These are phyloP conservation scores for Tetragonula carbonaria DNA, from an alignment of 2,888 invertebrate species.

Conservation along the genomic window DNA sequence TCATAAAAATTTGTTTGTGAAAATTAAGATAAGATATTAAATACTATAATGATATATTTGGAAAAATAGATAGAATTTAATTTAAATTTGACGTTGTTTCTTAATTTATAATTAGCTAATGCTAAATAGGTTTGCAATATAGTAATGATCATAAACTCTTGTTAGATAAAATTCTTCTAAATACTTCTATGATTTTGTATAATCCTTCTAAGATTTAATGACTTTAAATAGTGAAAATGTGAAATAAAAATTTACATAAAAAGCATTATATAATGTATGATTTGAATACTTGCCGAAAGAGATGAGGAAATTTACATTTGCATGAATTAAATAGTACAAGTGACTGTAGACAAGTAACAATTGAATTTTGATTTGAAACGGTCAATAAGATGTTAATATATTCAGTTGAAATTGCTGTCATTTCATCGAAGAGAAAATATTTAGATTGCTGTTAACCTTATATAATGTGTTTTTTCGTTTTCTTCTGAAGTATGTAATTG, in stretches of 20 bases:
- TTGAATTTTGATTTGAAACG: neutral
- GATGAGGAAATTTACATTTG: conserved; percentile 4
- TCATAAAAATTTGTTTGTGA: neutral
- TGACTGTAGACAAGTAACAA: neutral
- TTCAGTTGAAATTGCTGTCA: neutral
- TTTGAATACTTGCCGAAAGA: neutral
- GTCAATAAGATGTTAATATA: conserved; percentile 1
- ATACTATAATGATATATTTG: no score
- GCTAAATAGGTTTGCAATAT: neutral
- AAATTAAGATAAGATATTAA: neutral
- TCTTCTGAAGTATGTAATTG: neutral
- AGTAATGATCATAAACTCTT: neutral
- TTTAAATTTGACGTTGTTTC: neutral
- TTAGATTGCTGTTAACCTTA: neutral
- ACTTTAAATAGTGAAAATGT: neutral
- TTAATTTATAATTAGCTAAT: neutral
- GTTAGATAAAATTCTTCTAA: neutral
- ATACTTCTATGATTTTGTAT: neutral
- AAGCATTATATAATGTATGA: neutral
- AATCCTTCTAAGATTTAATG: neutral
- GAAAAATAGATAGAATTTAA: neutral
- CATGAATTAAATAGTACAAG: neutral
- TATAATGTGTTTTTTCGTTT: neutral
- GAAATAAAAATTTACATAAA: neutral
- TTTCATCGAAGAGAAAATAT: neutral